Evolutionary conservation across 2,888 invertebrate genomes (phyloP), one percentile per base, ranked within the genome.

Genomic region (Anagyrus pseudococci): DNA sequence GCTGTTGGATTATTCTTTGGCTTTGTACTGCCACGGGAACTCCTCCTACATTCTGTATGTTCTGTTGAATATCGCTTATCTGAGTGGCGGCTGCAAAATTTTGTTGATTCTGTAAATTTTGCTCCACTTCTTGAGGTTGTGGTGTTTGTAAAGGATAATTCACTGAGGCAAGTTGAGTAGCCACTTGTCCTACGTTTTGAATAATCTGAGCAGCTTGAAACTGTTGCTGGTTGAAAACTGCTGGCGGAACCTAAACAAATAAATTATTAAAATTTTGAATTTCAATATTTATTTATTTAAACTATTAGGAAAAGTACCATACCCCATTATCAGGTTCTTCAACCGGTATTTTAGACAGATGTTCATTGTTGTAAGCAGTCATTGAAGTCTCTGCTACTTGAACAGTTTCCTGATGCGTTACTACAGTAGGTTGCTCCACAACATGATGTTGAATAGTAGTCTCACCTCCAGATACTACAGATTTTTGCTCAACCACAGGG

Each of bases 401-500:
- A 6, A 10, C 13, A n/a, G n/a, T 20, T 40, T 61, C 60, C 22
- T 56, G 60, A 13, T 60, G 52, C 6, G 29, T 13, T 37, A 53
- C 17, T 4, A 52, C 33, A 41, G 41, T 17, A 10, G 37, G 7
- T 17, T 59, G 58, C 26, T 67, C 67, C n/a, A 63, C 58, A 22
- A 67, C 63, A 43, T 67, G 40, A n/a, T 64, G 63, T 22, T 61
- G 58, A 41, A 67, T 58, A 10, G 50, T 64, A 1, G 53, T 64
- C 47, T 67, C 63, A 13, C 67, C 67, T 52, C 63, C 65, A 7
- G 61, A 55, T 2, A 64, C 43, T 22, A 64, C 59, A 50, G 80
- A 79, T 58, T 84, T 78, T 69, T 83, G 85, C 74, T 88, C 88
- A 33, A 89, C 84, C 1, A 92, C 92, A 22, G 92, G 92, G 78